Evolutionary conservation across 2,797 vertebrate species (phyloP).

Genomic region (Mergus octosetaceus): DNA sequence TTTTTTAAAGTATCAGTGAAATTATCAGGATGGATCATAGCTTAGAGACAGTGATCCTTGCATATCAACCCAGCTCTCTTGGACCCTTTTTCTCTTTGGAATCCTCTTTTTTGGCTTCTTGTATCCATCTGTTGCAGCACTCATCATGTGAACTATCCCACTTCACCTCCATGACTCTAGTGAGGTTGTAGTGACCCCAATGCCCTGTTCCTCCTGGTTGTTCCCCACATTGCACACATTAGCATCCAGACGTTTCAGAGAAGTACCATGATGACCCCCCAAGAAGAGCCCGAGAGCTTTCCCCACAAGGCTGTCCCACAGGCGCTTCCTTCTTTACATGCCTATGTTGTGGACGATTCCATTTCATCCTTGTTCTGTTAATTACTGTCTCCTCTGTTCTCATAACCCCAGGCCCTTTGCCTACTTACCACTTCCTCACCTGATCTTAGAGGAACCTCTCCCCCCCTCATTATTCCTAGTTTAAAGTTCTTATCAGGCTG

Average conservation of each 20-base stretch:
- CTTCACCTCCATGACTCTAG: neutral
- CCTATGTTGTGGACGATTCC: neutral
- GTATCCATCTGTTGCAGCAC: neutral
- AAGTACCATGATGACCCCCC: neutral
- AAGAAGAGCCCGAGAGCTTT: neutral
- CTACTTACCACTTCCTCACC: neutral
- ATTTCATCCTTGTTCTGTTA: neutral
- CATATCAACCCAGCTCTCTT: neutral
- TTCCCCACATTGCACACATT: neutral
- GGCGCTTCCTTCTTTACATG: neutral
- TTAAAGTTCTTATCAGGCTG: neutral
- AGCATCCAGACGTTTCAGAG: neutral
- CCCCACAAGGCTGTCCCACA: neutral
- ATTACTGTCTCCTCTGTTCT: neutral
- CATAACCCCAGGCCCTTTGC: neutral
- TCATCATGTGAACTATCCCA: fast-evolving
- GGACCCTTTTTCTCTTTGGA: neutral
- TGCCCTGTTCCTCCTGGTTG: neutral
- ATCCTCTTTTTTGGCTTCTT: neutral
- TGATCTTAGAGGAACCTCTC: neutral
- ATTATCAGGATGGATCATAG: neutral
- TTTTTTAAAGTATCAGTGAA: neutral
- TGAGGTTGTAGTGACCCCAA: neutral
- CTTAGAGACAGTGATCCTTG: neutral
- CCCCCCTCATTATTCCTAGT: neutral